Conservation (phyloP, 2,888 invertebrate genomes). For the Pterostichus niger region DNA sequence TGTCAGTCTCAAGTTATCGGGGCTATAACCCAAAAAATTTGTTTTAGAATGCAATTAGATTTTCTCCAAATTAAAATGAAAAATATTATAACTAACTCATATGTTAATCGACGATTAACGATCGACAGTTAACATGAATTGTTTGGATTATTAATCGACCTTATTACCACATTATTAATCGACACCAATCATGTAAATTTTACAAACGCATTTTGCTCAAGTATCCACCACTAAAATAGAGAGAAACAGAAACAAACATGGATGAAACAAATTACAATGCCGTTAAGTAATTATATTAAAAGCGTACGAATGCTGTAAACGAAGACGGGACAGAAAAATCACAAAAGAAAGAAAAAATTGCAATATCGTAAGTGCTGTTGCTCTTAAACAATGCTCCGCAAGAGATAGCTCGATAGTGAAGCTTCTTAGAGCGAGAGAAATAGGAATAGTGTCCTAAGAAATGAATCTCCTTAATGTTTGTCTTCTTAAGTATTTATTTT, state of each 20-base stretch:
- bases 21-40: too few relatives aligned
- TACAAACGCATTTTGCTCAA: too few relatives aligned
- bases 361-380: slow-evolving; percentile 61
- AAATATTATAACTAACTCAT: too few relatives aligned
- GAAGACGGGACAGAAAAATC: slow-evolving; percentile 49
- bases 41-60: too few relatives aligned
- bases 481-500: slow-evolving; percentile 41
- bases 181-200: too few relatives aligned
- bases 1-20: too few relatives aligned
- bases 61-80: too few relatives aligned
- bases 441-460: slow-evolving; percentile 6
- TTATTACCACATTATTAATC: too few relatives aligned
- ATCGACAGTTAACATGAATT: too few relatives aligned
- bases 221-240: background rate
- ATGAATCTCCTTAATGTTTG: slow-evolving; percentile 53
- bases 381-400: slow-evolving; percentile 44
- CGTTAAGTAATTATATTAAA: slow-evolving; percentile 65
- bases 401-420: background rate
- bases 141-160: too few relatives aligned
- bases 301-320: slow-evolving; percentile 46
- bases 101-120: too few relatives aligned
- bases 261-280: slow-evolving; percentile 62
- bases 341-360: slow-evolving; percentile 60
- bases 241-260: slow-evolving; percentile 22
- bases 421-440: background rate